These are phyloP conservation scores for Branchellion lobata DNA, from an alignment of 2,888 invertebrate species.

Conservation along the genomic window DNA sequence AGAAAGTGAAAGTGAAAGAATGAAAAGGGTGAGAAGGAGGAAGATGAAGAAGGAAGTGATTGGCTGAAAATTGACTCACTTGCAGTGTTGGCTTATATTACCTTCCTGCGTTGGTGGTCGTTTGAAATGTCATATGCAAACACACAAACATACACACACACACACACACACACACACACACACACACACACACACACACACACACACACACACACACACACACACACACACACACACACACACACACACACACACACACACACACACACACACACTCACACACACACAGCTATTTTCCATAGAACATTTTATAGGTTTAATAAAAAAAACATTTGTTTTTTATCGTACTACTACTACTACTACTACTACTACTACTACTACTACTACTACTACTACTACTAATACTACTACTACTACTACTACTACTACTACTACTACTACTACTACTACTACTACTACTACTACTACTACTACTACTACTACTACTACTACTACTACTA, in stretches of 20 bases:
- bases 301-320: no score
- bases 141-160: not conserved
- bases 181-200: no score
- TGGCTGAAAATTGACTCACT: no score
- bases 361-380: conserved; percentile 18
- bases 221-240: not conserved
- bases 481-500: conserved; percentile 34
- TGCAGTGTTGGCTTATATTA: no score
- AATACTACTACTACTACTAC: conserved; percentile 37
- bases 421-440: conserved; percentile 43
- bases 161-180: not conserved
- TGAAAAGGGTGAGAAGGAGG: no score
- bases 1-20: not conserved
- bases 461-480: conserved; percentile 43
- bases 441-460: conserved; percentile 42
- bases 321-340: no score
- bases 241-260: conserved; percentile 3
- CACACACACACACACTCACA: not conserved
- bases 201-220: not conserved
- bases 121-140: no score
- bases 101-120: no score
- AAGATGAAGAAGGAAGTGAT: no score
- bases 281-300: not conserved
- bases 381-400: conserved; percentile 37
- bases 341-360: conserved; percentile 44